Base-by-base conservation (phyloP, 2,797 vertebrate species). In the Falco novaeseelandiae region DNA sequence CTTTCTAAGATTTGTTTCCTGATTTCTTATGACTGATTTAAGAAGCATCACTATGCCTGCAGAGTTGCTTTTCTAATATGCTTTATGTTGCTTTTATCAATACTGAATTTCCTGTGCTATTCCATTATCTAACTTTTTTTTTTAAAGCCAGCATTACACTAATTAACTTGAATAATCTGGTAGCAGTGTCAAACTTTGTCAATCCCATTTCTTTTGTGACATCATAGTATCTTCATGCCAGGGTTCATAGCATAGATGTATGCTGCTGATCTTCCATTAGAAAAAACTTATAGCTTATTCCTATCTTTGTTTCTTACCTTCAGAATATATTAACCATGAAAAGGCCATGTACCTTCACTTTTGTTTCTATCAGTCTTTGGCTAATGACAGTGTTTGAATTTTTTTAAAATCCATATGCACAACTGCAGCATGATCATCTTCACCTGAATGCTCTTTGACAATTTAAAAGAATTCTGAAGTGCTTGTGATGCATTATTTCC, bases 1-100 rank as follows among this genome's bases (percentile, higher is more conserved):
- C 67, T 92, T 83, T 77, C 65, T 74, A 49, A 86, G 15, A 8
- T 78, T 92, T 94, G 8, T 74, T 91, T 87, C 48, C 57, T 71
- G 70, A 52, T 32, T 96, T 83, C 57, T 59, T 91, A 78, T 65
- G 36, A 44, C 49, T 59, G n/a, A 70, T 65, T 54, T 86, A 63
- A 73, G 36, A 49, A 0, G 2, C 19, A 44, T 42, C 1, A 0
- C 21, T 74, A n/a, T 72, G 54, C 8, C 52, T 40, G 36, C 2
- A 81, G 36, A 59, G 29, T 40, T 82, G 25, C 17, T 55, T 71
- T 84, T 76, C 54, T 71, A 78, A 67, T 67, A 62, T 18, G 12
- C 4, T 25, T 71, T 63, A 51, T 63, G 30, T 63, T 84, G 17
- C 22, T 78, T 89, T 70, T 71, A 77, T 90, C 61, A 70, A 69